Evolutionary conservation across 2,888 invertebrate species (phyloP), one percentile per base, ranked within the genome.

Genomic region (Clunio marinus): DNA sequence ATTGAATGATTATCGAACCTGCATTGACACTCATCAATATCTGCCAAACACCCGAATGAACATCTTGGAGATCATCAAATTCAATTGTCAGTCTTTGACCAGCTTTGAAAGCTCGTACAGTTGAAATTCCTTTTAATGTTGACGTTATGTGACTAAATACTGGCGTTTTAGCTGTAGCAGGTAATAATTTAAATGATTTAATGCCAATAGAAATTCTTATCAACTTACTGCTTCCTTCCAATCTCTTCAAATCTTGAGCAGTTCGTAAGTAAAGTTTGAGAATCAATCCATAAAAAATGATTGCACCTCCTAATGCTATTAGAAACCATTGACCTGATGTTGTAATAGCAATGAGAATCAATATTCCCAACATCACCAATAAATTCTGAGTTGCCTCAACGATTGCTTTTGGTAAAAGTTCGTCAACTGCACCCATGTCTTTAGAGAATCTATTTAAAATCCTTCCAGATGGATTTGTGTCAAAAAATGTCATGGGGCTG

Each of bases 61-160:
- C 77, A 72, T 79, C 88, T 80, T 91, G 89, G 71, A 88, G 82
- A 24, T 77, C 76, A 74, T 91, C 91, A 73, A 92, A 91, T 73
- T 91, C 89, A 73, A 85, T 82, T 57, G 85, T 83, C 63, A 96
- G 85, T 73, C 88, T 82, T 70, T 85, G 81, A 75, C 89, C 84
- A 1, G 89, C 87, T 22, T 84, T 83, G 1, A 88, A 86, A 0
- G 94, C 88, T 70, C 96, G 83, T 70, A 97, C 93, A 0, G 93
- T 93, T 37, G 89, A 86, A 28, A 96, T 83, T 1, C 96, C 96
- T 70, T 88, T 85, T 7, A 96, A 80, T 0, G 93, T 88, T 0
- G 93, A 88, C n/a, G 89, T 88, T 71, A 96, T 84, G 76, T 96
- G 93, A 0, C 93, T 91, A 77, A 94, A 95, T 0, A 96, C 90